phyloP scores from a whole-genome alignment of 64 coral and sea anemone genomes.

The Dendronephthya gigantea region DNA sequence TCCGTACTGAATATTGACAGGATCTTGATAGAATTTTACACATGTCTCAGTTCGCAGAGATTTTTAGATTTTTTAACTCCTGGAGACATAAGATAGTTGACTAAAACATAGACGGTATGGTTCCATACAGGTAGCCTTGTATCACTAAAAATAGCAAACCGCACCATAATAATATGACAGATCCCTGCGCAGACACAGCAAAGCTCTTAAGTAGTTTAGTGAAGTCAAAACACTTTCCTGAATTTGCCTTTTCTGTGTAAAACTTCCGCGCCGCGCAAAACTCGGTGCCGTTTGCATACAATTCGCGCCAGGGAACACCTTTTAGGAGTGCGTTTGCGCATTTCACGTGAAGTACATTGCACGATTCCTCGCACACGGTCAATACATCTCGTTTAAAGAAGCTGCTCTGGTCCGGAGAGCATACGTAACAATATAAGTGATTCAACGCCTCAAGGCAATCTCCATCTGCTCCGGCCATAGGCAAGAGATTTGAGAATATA shows the following conservation, averaged over 20 bases:
- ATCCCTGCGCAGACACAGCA: not conserved
- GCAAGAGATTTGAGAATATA: conserved; percentile 50
- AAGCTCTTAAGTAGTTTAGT: not conserved
- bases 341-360: conserved; percentile 51
- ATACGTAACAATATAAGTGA: conserved; percentile 74
- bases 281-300: conserved; percentile 53
- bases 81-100: not conserved
- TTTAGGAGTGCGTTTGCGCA: conserved; percentile 66
- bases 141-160: not conserved
- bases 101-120: not conserved
- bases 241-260: conserved; percentile 18
- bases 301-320: conserved; percentile 49
- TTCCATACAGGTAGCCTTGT: not conserved
- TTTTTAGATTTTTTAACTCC: not conserved
- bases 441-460: conserved; percentile 53
- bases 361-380: conserved; percentile 66
- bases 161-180: not conserved
- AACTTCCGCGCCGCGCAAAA: conserved; percentile 84
- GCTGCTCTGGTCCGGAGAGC: conserved; percentile 64
- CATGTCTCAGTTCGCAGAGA: too few species aligned
- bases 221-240: conserved; percentile 43
- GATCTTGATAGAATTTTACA: too few species aligned
- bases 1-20: too few species aligned
- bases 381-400: conserved; percentile 63
- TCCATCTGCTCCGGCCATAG: conserved; percentile 48